phyloP scores from a whole-genome alignment of 2,888 invertebrate genomes.

The Drosophila mimica region DNA sequence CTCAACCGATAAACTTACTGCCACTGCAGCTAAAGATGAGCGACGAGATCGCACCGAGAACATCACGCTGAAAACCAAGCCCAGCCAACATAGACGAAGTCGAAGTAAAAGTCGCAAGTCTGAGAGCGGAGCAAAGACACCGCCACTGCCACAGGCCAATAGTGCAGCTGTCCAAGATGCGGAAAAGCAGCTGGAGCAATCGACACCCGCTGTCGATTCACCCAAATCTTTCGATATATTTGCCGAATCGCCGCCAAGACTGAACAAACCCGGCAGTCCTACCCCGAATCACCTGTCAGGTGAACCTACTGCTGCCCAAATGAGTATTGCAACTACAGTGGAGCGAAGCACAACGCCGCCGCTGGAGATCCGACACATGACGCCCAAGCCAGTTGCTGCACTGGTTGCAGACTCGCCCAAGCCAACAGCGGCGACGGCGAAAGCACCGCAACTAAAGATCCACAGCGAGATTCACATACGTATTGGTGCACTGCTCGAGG shows the following conservation, averaged over 20 bases:
- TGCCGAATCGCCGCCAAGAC: conserved; percentile 78
- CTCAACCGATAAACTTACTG: neutral
- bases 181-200: conserved; percentile 6
- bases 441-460: conserved; percentile 18
- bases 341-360: conserved; percentile 73
- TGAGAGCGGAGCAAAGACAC: conserved; percentile 40
- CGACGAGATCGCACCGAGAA: conserved; percentile 3
- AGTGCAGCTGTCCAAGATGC: neutral
- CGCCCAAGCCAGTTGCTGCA: conserved; percentile 3
- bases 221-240: conserved; percentile 72
- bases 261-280: conserved; percentile 38
- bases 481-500: conserved; percentile 80
- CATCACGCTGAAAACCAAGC: conserved; percentile 3
- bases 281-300: conserved; percentile 3
- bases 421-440: neutral
- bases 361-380: conserved; percentile 32
- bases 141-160: conserved; percentile 36
- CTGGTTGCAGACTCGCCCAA: conserved; percentile 34
- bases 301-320: conserved; percentile 35
- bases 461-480: conserved; percentile 79
- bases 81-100: conserved; percentile 18
- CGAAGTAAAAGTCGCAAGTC: conserved; percentile 30
- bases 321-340: neutral
- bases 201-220: conserved; percentile 14
- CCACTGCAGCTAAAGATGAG: neutral